Conservation (phyloP, 2,888 invertebrate genomes). For the Stegana nigrithorax region DNA sequence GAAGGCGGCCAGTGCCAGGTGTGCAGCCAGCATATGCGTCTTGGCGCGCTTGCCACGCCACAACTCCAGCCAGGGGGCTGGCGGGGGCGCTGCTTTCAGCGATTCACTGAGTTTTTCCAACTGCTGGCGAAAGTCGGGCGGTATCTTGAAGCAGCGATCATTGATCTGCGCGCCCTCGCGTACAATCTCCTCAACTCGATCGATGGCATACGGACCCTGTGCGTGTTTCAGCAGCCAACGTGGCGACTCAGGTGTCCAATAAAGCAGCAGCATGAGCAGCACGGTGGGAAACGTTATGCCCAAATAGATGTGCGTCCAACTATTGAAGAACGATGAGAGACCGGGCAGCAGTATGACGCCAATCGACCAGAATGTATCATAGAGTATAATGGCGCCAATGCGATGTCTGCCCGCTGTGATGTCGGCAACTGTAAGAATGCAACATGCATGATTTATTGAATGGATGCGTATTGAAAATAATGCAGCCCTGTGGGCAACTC, state of each 20-base stretch:
- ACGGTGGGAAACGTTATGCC: constrained; percentile 69
- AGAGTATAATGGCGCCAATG: constrained; percentile 65
- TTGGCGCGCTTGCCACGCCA: constrained; percentile 64
- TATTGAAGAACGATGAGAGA: constrained; percentile 64
- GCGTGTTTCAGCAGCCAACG: constrained; percentile 67
- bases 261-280: constrained; percentile 63
- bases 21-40: constrained; percentile 63
- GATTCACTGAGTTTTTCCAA: constrained; percentile 54
- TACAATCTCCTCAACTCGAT: constrained; percentile 64
- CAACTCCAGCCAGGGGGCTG: constrained; percentile 61
- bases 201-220: constrained; percentile 50
- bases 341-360: constrained; percentile 68
- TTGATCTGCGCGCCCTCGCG: constrained; percentile 65
- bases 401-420: constrained; percentile 67
- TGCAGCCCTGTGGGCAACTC: constrained; percentile 35
- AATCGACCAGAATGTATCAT: constrained; percentile 70
- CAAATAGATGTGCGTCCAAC: constrained; percentile 68
- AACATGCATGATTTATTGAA: background rate
- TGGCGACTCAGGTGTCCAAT: constrained; percentile 70
- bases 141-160: constrained; percentile 60
- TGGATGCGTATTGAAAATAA: background rate
- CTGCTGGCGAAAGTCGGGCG: constrained; percentile 60
- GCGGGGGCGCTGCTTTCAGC: constrained; percentile 51
- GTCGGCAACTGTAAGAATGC: constrained; percentile 65
- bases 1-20: constrained; percentile 65